phyloP scores from a whole-genome alignment of 2,113 vertebrate species.

The Atractosteus spatula region DNA sequence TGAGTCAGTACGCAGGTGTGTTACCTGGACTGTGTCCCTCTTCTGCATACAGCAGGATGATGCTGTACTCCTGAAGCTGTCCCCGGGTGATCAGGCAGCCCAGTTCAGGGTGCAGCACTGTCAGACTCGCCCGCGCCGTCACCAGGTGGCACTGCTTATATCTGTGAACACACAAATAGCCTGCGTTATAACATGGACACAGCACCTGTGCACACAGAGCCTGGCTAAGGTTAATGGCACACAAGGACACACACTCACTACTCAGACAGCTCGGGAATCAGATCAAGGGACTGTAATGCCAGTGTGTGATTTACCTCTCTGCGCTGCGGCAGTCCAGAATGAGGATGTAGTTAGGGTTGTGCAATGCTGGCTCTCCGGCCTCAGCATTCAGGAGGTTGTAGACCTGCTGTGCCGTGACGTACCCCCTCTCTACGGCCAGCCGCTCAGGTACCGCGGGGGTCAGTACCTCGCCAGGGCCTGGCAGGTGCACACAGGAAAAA shows the following conservation, averaged over 20 bases:
- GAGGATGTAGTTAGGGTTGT: conserved; percentile 52
- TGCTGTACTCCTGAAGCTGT: conserved; percentile 59
- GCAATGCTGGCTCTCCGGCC: conserved; percentile 47
- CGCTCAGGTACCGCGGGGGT: conserved; percentile 45
- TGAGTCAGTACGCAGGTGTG: background rate
- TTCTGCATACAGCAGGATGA: conserved; percentile 56
- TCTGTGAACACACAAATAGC: conserved; percentile 20
- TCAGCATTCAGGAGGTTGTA: conserved; percentile 56
- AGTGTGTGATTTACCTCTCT: conserved; percentile 39
- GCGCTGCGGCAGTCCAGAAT: conserved; percentile 54
- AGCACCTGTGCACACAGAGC: background rate
- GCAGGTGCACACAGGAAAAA: conserved; percentile 21
- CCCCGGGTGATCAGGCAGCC: conserved; percentile 58
- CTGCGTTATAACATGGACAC: background rate
- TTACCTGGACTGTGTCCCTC: conserved; percentile 57
- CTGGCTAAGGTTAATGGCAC: background rate
- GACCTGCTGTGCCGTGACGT: conserved; percentile 55
- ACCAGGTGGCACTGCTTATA: conserved; percentile 59
- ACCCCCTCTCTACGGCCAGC: conserved; percentile 43
- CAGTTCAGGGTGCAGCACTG: conserved; percentile 54
- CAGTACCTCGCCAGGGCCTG: conserved; percentile 30
- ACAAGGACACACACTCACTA: background rate
- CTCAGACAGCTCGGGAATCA: background rate
- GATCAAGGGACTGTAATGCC: background rate
- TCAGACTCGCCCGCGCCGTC: conserved; percentile 49